Evolutionary conservation across 1,140 invertebrate genomes (phyloP).

Genomic region (Aphis craccivora): DNA sequence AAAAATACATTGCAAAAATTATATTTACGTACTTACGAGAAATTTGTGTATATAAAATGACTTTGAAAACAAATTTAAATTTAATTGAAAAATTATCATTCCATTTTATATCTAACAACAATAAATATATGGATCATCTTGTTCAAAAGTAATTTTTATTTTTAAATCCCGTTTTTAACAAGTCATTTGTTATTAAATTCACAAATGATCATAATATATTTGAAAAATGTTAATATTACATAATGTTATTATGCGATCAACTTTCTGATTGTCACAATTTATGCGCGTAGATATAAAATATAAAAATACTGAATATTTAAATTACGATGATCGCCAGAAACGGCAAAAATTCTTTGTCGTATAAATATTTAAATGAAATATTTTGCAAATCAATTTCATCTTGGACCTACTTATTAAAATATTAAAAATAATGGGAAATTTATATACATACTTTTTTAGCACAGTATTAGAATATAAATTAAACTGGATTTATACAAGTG

Average conservation of each 20-base stretch:
- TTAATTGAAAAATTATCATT: background rate
- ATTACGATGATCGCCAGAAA: background rate
- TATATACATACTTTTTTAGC: background rate
- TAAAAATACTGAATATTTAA: constrained; percentile 1
- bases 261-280: constrained; percentile 29
- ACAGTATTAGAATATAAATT: background rate
- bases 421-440: background rate
- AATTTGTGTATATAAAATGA: background rate
- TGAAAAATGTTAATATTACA: constrained; percentile 11
- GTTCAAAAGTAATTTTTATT: background rate
- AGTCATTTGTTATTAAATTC: background rate
- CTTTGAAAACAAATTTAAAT: background rate
- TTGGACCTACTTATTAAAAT: background rate
- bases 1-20: background rate
- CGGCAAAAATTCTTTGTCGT: background rate
- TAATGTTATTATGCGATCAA: constrained; percentile 18
- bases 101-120: background rate
- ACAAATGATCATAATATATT: background rate
- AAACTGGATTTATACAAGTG: background rate
- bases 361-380: constrained; percentile 10
- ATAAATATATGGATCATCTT: background rate
- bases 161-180: background rate
- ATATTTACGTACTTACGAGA: background rate
- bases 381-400: background rate
- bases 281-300: background rate